phyloP scores from a whole-genome alignment of 2,113 vertebrate species.

The Ammodytes dubius region DNA sequence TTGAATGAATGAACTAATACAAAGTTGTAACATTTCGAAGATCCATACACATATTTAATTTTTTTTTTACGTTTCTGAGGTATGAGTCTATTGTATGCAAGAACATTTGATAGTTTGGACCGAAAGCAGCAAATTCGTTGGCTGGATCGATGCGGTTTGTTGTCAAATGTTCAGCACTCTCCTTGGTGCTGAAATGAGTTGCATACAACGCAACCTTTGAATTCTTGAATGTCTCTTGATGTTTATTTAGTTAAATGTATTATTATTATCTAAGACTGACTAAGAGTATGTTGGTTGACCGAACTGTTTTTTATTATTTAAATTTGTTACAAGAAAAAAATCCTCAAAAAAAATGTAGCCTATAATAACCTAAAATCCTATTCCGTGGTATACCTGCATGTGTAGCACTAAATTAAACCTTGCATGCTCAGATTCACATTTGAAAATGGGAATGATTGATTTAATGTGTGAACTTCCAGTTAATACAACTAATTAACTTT shows the following conservation, averaged over 20 bases:
- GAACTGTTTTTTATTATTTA: too few relatives aligned
- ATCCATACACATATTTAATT: too few relatives aligned
- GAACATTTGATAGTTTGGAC: not conserved
- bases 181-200: conserved; percentile 25
- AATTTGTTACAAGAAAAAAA: too few relatives aligned
- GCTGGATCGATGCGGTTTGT: not conserved
- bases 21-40: not conserved
- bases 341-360: too few relatives aligned
- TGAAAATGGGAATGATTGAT: not conserved
- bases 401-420: too few relatives aligned
- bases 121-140: not conserved
- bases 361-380: too few relatives aligned
- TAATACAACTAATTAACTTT: too few relatives aligned
- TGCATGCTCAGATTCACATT: not conserved
- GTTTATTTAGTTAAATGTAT: too few relatives aligned
- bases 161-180: not conserved
- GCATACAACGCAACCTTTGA: fast-evolving
- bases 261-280: too few relatives aligned
- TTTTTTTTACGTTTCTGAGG: not conserved
- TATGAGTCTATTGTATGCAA: not conserved
- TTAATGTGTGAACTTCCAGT: too few relatives aligned
- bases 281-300: too few relatives aligned
- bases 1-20: not conserved
- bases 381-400: too few relatives aligned
- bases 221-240: not conserved